Base-by-base conservation (phyloP, 2,797 vertebrate species). In the Sciurus carolinensis region DNA sequence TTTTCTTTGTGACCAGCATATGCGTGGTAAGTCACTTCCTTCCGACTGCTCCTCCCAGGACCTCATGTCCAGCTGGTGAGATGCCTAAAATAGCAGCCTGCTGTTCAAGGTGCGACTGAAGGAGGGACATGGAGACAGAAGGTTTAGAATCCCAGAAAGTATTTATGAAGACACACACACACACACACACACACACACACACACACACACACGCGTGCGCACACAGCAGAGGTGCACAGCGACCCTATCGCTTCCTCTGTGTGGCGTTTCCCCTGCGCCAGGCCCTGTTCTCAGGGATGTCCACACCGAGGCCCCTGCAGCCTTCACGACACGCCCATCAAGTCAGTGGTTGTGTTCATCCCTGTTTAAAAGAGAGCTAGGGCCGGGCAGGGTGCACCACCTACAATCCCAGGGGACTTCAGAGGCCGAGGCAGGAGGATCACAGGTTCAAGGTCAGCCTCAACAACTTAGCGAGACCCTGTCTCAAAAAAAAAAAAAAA, bases 51-150 rank as follows among this genome's bases (percentile, higher is more conserved):
- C 52, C 89, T 91, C 52, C 0, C 30, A 87, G 57, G 83, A 66
- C 71, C 71, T 91, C 75, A 5, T 3, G 83, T 94, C 90, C 93
- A 93, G 84, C 94, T 94, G 92, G 75, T 59, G 64, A 66, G 33
- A 62, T 1, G 76, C 96, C 67, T 57, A 39, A 89, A 87, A 57
- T 42, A 92, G 57, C n/a, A 36, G 20, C 62, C 64, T 54, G 36
- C 75, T 26, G 64, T 71, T 87, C 52, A 72, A 95, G 88, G 76
- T 85, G 72, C 18, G 36, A 36, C 30, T 75, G 26, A 66, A 86
- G 42, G 54, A 81, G 15, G 71, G 47, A 14, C 20, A 2, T 12
- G 52, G 13, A 94, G 87, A 75, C 39, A 83, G 76, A 75, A 85
- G 54, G 57, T 71, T 73, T 69, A 9, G 10, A 77, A n/a, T 33